Evolutionary conservation across 1,140 invertebrate genomes (phyloP).

Genomic region (Lasioglossum baleicum): DNA sequence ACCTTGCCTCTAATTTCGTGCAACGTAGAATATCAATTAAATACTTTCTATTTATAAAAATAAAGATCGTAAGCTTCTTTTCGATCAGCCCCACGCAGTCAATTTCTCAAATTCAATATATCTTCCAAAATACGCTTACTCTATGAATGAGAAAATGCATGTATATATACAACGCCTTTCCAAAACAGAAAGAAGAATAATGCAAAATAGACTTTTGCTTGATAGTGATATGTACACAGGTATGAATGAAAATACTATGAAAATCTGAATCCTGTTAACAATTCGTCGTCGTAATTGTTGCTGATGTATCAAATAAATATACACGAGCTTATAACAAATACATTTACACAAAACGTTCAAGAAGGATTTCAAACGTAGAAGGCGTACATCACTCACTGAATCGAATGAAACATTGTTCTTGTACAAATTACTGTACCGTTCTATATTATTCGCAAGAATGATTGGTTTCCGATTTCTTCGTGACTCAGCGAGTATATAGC

Average conservation of each 20-base stretch:
- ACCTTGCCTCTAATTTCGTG: not conserved
- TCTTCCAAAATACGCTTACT: not conserved
- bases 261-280: conserved; percentile 55
- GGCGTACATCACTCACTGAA: not conserved
- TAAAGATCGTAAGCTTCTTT: not conserved
- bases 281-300: conserved; percentile 48
- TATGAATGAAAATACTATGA: conserved; percentile 5
- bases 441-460: not conserved
- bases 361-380: not conserved
- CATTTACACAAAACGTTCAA: conserved; percentile 19
- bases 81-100: not conserved
- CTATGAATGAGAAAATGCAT: not conserved
- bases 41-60: not conserved
- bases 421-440: too few relatives aligned
- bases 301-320: conserved; percentile 53
- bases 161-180: not conserved
- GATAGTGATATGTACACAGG: not conserved
- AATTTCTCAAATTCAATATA: not conserved
- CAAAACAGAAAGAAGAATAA: not conserved
- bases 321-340: conserved; percentile 53
- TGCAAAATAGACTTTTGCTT: not conserved
- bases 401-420: not conserved
- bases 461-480: not conserved
- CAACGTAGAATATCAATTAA: not conserved
- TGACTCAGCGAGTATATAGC: not conserved